A percentile compares a stretch with the other conserved stretches of the same genome.
Evolutionary conservation across 1,140 invertebrate genomes (phyloP).

Genomic region (Leguminivora glycinivorella): DNA sequence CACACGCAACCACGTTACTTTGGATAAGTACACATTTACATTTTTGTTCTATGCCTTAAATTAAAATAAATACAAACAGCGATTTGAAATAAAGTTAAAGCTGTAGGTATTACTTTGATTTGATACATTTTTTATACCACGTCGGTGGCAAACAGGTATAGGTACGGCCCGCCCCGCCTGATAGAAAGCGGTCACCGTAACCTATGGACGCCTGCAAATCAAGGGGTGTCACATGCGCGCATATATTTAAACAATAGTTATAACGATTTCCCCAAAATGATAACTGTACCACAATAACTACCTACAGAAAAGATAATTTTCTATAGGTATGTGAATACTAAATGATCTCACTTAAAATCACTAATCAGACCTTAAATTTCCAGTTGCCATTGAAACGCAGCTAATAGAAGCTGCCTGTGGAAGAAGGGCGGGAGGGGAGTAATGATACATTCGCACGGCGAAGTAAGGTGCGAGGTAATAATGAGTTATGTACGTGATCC

Average conservation of each 20-base stretch:
- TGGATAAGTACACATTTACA: neutral
- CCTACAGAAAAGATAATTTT: neutral
- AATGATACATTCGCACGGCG: conserved; percentile 72
- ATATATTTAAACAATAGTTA: too few species aligned
- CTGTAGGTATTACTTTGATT: too few species aligned
- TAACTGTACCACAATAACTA: neutral
- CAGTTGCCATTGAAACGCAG: neutral
- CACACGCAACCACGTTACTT: neutral
- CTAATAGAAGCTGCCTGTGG: neutral
- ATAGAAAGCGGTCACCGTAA: too few species aligned
- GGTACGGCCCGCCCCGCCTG: too few species aligned
- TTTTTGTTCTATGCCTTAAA: too few species aligned
- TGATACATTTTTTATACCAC: too few species aligned
- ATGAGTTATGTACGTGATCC: conserved; percentile 80
- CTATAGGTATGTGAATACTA: neutral
- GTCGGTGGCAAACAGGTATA: too few species aligned
- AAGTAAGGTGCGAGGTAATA: conserved; percentile 76
- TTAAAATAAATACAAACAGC: too few species aligned
- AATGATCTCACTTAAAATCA: neutral
- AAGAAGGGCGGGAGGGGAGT: conserved; percentile 47
- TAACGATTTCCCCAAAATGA: too few species aligned
- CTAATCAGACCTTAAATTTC: neutral
- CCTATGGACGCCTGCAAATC: too few species aligned
- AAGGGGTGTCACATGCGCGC: too few species aligned
- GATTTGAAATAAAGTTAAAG: too few species aligned